phyloP scores from a whole-genome alignment of 2,888 invertebrate genomes.

The Clitarchus hookeri region DNA sequence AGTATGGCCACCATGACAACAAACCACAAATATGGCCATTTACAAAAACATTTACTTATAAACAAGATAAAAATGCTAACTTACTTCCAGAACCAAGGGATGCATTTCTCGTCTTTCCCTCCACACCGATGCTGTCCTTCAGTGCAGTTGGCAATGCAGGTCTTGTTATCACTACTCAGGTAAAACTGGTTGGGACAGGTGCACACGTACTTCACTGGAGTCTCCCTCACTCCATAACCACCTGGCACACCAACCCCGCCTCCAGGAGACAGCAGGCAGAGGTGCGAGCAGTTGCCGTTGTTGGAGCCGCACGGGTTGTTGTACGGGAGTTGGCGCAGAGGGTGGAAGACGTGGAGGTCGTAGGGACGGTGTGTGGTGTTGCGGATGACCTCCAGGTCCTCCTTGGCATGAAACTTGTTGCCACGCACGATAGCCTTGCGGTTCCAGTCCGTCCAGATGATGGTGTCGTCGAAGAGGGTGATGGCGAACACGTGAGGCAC shows the following conservation, averaged over 20 bases:
- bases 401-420: constrained; percentile 76
- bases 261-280: constrained; percentile 59
- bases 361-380: constrained; percentile 96
- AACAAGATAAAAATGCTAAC: constrained; percentile 47
- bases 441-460: constrained; percentile 99
- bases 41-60: too few species aligned
- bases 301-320: constrained; percentile 88
- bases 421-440: constrained; percentile 88
- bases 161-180: constrained; percentile 74
- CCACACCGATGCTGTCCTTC: constrained; percentile 81
- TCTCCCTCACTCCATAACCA: constrained; percentile 72
- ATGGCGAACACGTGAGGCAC: constrained; percentile 97
- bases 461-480: constrained; percentile 88
- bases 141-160: constrained; percentile 94
- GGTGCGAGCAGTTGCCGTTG: constrained; percentile 92
- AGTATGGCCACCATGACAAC: too few species aligned
- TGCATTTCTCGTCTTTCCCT: constrained; percentile 70
- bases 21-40: too few species aligned
- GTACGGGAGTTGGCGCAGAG: constrained; percentile 81
- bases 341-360: constrained; percentile 91
- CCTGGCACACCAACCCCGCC: constrained; percentile 51
- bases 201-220: constrained; percentile 79
- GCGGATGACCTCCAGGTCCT: constrained; percentile 66
- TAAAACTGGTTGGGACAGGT: constrained; percentile 95
- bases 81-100: constrained; percentile 80